Evolutionary conservation across 1,140 invertebrate species (phyloP).

Genomic region (Hyles vespertilio): DNA sequence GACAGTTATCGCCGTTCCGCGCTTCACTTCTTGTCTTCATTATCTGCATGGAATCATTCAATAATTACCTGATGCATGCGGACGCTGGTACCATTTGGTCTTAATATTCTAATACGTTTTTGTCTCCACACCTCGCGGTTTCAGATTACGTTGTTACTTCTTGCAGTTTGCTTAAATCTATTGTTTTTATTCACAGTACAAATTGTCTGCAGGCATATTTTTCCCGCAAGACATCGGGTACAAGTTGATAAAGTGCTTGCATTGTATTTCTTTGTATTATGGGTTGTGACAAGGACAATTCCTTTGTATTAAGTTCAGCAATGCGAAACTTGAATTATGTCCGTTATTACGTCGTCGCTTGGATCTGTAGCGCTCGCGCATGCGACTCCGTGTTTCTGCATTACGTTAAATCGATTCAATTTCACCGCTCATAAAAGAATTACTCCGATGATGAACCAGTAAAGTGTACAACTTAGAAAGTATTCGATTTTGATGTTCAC

Average conservation of each 20-base stretch:
- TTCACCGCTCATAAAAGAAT: constrained; percentile 1
- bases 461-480: constrained; percentile 6
- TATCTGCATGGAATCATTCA: constrained; percentile 26
- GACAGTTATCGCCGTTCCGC: constrained; percentile 37
- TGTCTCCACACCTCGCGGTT: too few species aligned
- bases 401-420: constrained; percentile 7
- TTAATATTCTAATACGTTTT: too few species aligned
- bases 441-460: neutral
- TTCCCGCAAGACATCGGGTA: constrained; percentile 9
- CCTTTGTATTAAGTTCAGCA: constrained; percentile 28
- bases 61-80: constrained; percentile 25
- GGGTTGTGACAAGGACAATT: constrained; percentile 19
- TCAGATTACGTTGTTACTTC: neutral
- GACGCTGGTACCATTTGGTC: too few species aligned
- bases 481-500: constrained; percentile 18
- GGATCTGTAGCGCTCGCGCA: too few species aligned
- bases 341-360: constrained; percentile 4
- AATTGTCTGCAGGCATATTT: constrained; percentile 7
- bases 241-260: constrained; percentile 14
- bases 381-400: neutral
- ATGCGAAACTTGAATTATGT: constrained; percentile 28
- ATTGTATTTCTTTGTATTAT: constrained; percentile 25
- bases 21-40: constrained; percentile 52
- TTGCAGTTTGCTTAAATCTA: constrained; percentile 4
- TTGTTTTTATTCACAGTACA: constrained; percentile 7